Conservation (phyloP, 2,797 vertebrate species). For the Enteromius thamalakanensis region DNA sequence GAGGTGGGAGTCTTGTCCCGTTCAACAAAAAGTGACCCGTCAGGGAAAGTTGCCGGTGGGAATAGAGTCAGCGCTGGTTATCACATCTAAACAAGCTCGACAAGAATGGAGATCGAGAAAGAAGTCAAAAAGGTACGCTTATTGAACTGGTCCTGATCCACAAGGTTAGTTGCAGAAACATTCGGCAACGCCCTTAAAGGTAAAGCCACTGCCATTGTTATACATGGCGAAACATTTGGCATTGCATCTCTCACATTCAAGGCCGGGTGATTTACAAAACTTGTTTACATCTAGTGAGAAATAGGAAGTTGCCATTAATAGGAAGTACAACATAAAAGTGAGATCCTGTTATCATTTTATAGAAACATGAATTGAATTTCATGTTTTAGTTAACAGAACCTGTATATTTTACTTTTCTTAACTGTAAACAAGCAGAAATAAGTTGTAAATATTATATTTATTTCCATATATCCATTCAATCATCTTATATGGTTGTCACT, state of each 20-base stretch:
- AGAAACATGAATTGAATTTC: neutral
- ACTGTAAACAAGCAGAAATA: neutral
- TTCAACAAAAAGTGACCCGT: neutral
- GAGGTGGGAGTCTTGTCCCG: conserved; percentile 26
- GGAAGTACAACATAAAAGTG: neutral
- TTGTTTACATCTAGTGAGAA: neutral
- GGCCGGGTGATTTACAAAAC: neutral
- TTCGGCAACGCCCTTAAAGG: conserved; percentile 70
- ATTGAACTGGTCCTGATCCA: neutral
- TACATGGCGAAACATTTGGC: conserved; percentile 22
- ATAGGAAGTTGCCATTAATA: conserved; percentile 20
- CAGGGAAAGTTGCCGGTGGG: neutral
- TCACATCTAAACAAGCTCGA: neutral
- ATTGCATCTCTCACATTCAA: neutral
- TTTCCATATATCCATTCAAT: neutral
- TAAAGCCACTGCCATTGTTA: conserved; percentile 43
- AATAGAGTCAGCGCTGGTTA: neutral
- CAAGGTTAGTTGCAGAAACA: conserved; percentile 6
- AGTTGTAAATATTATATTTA: neutral
- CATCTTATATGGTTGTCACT: neutral
- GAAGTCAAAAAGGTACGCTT: conserved; percentile 79
- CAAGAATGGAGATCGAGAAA: conserved; percentile 78
- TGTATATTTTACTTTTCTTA: neutral
- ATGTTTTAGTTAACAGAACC: neutral
- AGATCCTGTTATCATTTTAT: neutral